phyloP scores from a whole-genome alignment of 2,797 vertebrate genomes.

The Sphenopsis melanotis region DNA sequence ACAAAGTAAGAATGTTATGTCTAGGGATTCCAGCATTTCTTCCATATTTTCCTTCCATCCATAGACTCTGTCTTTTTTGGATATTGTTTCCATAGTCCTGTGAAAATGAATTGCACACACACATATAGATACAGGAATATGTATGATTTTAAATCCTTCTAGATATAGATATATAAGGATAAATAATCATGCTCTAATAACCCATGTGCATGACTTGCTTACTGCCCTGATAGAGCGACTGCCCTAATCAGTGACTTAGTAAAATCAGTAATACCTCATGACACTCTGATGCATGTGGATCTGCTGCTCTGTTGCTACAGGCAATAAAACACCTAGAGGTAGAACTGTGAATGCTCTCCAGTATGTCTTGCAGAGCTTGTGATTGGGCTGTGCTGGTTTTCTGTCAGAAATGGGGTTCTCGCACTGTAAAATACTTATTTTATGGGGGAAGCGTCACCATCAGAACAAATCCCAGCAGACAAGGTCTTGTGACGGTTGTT shows the following conservation, averaged over 20 bases:
- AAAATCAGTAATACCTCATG: neutral
- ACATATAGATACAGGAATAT: neutral
- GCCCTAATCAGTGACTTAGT: neutral
- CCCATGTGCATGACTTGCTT: neutral
- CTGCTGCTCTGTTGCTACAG: neutral
- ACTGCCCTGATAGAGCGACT: neutral
- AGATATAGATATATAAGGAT: neutral
- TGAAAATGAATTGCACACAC: neutral
- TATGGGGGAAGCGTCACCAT: neutral
- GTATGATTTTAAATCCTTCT: neutral
- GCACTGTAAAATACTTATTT: neutral
- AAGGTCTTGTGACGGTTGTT: neutral
- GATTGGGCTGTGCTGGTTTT: neutral
- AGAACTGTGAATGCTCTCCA: neutral
- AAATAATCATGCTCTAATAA: neutral
- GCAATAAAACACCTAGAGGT: neutral
- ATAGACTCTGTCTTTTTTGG: neutral
- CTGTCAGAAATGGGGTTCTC: neutral
- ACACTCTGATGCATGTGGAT: neutral
- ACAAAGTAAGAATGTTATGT: neutral
- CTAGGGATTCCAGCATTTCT: neutral
- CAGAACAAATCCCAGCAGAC: neutral
- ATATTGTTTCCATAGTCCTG: neutral
- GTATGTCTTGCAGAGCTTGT: neutral
- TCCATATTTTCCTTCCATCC: neutral